These are phyloP conservation scores for Vesta saturnalis DNA, from an alignment of 2,888 invertebrate species.

Conservation along the genomic window DNA sequence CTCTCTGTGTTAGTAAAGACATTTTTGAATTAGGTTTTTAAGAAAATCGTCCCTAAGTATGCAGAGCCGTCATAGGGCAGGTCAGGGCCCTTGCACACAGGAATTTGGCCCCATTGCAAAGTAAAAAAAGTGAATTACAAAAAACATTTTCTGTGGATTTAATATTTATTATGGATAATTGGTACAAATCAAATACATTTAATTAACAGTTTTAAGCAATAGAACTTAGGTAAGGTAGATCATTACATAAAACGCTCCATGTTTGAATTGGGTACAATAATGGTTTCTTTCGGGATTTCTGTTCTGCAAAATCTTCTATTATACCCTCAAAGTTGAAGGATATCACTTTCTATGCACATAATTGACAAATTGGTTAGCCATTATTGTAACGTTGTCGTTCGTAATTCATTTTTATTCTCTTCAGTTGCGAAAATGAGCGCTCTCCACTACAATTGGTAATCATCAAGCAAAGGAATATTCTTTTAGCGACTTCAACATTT, in stretches of 20 bases:
- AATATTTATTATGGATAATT: not conserved
- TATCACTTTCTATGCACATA: not conserved
- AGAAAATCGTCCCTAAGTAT: no score
- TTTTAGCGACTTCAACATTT: no score
- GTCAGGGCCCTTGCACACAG: no score
- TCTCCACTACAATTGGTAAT: no score
- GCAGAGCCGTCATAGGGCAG: no score
- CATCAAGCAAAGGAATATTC: not conserved
- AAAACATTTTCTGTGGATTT: no score
- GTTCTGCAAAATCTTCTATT: not conserved
- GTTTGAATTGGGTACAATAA: not conserved
- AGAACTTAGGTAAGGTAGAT: not conserved
- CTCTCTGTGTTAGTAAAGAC: no score
- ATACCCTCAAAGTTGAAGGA: not conserved
- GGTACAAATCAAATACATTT: not conserved
- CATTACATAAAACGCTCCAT: not conserved
- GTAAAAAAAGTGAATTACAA: no score
- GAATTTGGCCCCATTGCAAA: no score
- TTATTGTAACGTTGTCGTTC: not conserved
- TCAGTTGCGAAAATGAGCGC: no score
- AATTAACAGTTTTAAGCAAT: not conserved
- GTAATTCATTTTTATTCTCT: not conserved
- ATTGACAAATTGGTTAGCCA: not conserved
- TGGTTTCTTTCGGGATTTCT: not conserved
- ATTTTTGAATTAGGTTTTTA: no score